These are phyloP conservation scores for Isotomurus palustris DNA, from an alignment of 2,888 invertebrate species.

Conservation along the genomic window DNA sequence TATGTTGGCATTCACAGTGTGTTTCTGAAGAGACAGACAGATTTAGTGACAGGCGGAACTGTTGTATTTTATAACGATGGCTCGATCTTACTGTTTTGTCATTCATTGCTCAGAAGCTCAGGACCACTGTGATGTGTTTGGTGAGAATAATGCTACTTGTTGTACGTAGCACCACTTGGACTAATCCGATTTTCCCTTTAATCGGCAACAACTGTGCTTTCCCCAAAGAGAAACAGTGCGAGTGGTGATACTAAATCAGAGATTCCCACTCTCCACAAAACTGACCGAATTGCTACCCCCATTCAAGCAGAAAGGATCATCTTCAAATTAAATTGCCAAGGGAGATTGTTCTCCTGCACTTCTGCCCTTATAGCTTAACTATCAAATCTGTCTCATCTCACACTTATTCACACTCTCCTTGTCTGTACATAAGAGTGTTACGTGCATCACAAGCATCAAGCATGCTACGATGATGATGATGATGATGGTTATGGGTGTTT, in stretches of 20 bases:
- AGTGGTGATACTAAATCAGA: slow-evolving; percentile 27
- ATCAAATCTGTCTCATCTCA: no score
- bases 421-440: no score
- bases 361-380: no score
- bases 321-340: slow-evolving; percentile 1
- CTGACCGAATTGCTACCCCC: slow-evolving; percentile 36
- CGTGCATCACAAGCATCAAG: no score
- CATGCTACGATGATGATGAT: no score
- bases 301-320: slow-evolving; percentile 20
- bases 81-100: background rate
- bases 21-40: no score
- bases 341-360: no score
- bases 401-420: no score
- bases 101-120: background rate
- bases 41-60: no score
- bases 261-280: slow-evolving; percentile 36
- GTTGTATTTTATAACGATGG: background rate
- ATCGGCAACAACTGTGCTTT: slow-evolving; percentile 44
- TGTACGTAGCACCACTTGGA: background rate
- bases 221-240: slow-evolving; percentile 28
- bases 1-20: no score
- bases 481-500: no score
- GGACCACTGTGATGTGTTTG: no score
- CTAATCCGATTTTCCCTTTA: slow-evolving; percentile 42
- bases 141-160: slow-evolving; percentile 10